Base-by-base conservation (phyloP, 2,113 vertebrate species). In the Euleptes europaea region DNA sequence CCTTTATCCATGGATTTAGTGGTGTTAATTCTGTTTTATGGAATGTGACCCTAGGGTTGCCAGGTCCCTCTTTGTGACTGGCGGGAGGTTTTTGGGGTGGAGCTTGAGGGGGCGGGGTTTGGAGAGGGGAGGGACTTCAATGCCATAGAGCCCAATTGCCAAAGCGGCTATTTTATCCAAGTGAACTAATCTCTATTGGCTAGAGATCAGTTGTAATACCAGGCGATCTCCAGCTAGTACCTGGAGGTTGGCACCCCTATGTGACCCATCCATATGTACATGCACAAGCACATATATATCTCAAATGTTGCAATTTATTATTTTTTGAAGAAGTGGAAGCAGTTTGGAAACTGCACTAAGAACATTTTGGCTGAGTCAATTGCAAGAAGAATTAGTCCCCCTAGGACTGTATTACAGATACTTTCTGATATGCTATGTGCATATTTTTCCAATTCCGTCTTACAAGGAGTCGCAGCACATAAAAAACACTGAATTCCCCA, bases 361-460 rank as follows among this genome's bases (percentile, higher is more conserved):
- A 12, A 1, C 40, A 15, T 69, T n/a, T 13, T 23, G 21, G 31
- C 44, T 35, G 47, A 69, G 12, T 26, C 42, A 80, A 3, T 80
- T 49, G 4, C 78, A 14, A 21, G 2, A 33, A 19, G n/a, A 57
- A 23, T 38, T 21, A 57, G 54, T 21, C 75, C 72, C 63, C 0
- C 0, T 0, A 4, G 26, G 0, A 42, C 75, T 8, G 0, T 15
- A 12, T 42, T 19, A 26, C 19, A 0, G 0, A 5, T 1, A 4
- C 15, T 82, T 71, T 57, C 49, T 10, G 4, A 13, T 71, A 12
- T 4, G 35, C 80, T 13, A 23, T 7, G 17, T 57, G 28, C 33
- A 15, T 14, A 5, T 33, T 63, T 44, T 23, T 42, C 17, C 42
- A 74, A 38, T 51, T 21, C 78, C 7, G 21, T 81, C 47, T 69